Evolutionary conservation across 2,888 invertebrate species (phyloP).

Genomic region (Oxytorus armatus): DNA sequence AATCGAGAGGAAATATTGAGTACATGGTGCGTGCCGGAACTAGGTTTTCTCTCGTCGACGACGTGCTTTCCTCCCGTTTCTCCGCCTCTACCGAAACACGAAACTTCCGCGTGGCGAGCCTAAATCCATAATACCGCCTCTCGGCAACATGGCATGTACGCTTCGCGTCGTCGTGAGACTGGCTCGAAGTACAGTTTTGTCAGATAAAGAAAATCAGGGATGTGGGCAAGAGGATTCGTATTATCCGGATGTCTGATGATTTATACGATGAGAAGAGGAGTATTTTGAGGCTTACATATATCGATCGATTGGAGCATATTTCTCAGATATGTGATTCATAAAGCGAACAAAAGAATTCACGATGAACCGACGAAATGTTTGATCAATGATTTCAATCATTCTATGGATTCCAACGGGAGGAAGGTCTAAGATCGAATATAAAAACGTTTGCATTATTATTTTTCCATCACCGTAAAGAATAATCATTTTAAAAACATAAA

Average conservation of each 20-base stretch:
- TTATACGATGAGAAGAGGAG: conserved; percentile 17
- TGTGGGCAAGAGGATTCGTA: conserved; percentile 38
- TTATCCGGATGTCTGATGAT: conserved; percentile 54
- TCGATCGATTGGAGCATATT: conserved; percentile 40
- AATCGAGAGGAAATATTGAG: conserved; percentile 54
- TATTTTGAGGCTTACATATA: conserved; percentile 7
- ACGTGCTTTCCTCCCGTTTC: conserved; percentile 56
- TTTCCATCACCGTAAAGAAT: too few species aligned
- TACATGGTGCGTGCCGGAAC: conserved; percentile 55
- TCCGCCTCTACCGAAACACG: conserved; percentile 76
- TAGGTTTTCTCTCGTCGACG: conserved; percentile 59
- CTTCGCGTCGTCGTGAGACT: not conserved
- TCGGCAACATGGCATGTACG: conserved; percentile 37
- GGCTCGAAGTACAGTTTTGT: conserved; percentile 12
- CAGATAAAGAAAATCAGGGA: conserved; percentile 39
- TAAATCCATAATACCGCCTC: conserved; percentile 71
- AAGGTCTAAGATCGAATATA: not conserved
- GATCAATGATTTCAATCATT: conserved; percentile 9
- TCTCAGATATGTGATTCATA: conserved; percentile 10
- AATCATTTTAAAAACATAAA: too few species aligned
- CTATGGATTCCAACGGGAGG: not conserved
- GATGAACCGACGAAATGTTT: conserved; percentile 28
- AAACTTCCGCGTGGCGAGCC: conserved; percentile 77
- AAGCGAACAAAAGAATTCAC: conserved; percentile 28
- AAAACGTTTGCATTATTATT: too few species aligned